phyloP scores from a whole-genome alignment of 2,888 invertebrate genomes.

The Macropis europaea region DNA sequence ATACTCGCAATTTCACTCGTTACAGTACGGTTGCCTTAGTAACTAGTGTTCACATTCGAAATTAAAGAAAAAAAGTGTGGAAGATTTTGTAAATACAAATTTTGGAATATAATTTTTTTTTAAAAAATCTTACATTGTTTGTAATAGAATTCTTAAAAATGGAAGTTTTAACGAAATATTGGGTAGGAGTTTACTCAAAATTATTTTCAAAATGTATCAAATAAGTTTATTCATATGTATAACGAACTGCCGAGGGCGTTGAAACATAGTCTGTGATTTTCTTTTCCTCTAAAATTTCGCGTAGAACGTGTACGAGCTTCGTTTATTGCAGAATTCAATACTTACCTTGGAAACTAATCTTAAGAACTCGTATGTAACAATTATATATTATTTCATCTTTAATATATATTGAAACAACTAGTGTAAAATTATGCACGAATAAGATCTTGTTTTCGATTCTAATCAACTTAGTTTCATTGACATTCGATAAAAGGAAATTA shows the following conservation, averaged over 20 bases:
- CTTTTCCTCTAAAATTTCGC: conserved; percentile 22
- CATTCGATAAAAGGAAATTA: conserved; percentile 56
- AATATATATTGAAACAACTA: conserved; percentile 57
- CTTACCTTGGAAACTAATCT: conserved; percentile 63
- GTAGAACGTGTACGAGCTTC: conserved; percentile 7
- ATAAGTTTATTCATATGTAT: conserved; percentile 57
- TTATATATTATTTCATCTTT: conserved; percentile 47
- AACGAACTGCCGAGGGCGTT: conserved; percentile 42
- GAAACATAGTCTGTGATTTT: conserved; percentile 44
- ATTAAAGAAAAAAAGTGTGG: background rate
- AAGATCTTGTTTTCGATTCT: conserved; percentile 50
- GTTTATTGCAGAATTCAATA: conserved; percentile 53
- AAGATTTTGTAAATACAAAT: background rate
- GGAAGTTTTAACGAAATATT: conserved; percentile 16
- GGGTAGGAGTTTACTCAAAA: conserved; percentile 44
- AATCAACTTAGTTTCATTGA: conserved; percentile 59
- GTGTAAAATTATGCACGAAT: conserved; percentile 55
- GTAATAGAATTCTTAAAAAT: conserved; percentile 3
- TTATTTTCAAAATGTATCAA: conserved; percentile 54
- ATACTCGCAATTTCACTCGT: background rate
- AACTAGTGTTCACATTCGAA: conserved; percentile 17
- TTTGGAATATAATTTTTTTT: background rate
- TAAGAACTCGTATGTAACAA: conserved; percentile 52
- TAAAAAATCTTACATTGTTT: background rate
- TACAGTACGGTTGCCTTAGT: conserved; percentile 21